These are phyloP conservation scores for Okamejei kenojei DNA, from an alignment of 2,797 vertebrate species.

Conservation along the genomic window DNA sequence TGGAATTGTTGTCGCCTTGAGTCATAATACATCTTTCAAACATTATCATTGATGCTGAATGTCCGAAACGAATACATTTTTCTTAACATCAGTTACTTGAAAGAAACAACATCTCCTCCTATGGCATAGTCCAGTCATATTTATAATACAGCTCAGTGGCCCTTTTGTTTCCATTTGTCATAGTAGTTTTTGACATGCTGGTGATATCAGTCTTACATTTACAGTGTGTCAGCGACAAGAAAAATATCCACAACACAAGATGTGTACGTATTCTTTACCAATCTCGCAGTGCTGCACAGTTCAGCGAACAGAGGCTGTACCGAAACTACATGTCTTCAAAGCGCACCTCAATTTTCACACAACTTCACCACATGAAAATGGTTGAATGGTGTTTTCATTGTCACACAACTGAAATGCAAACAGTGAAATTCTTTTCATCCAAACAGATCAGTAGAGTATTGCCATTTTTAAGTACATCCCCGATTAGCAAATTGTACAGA, in stretches of 20 bases:
- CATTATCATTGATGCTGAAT: background rate
- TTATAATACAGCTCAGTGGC: background rate
- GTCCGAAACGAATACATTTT: background rate
- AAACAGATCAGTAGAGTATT: too few species aligned
- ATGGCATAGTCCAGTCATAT: background rate
- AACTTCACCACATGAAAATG: background rate
- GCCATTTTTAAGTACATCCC: too few species aligned
- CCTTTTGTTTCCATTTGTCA: background rate
- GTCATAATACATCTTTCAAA: background rate
- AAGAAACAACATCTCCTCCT: background rate
- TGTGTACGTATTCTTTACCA: background rate
- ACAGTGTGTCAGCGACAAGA: background rate
- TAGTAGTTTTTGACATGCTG: background rate
- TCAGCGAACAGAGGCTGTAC: background rate
- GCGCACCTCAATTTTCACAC: background rate
- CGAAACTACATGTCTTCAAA: background rate
- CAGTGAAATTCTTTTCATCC: too few species aligned
- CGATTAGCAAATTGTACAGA: too few species aligned
- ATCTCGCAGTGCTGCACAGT: background rate
- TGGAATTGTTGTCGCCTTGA: too few species aligned
- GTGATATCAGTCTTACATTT: background rate
- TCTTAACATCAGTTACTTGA: background rate
- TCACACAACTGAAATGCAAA: too few species aligned
- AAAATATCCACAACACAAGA: background rate
- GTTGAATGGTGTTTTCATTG: too few species aligned